These are phyloP conservation scores for Progne subis DNA, from an alignment of 2,113 vertebrate species.

Conservation along the genomic window DNA sequence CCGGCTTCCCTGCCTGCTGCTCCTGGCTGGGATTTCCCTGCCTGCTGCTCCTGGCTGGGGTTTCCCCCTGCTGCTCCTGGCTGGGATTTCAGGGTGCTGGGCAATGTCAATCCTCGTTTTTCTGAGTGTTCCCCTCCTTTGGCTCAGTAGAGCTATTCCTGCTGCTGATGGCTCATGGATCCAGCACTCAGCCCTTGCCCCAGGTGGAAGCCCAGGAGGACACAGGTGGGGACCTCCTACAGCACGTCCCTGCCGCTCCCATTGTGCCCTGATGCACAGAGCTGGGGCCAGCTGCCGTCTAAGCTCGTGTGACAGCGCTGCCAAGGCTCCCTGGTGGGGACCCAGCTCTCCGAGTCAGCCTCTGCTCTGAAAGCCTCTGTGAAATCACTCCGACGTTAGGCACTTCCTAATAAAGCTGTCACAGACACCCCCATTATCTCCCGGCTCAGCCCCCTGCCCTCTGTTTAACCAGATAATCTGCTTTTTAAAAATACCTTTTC, in stretches of 20 bases:
- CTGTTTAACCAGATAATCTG: constrained; percentile 74
- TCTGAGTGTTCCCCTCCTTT: too few relatives aligned
- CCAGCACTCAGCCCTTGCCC: accelerated
- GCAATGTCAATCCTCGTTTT: not conserved
- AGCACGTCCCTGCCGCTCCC: not conserved
- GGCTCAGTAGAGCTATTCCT: not conserved
- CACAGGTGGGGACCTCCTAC: not conserved
- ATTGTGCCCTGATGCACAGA: not conserved
- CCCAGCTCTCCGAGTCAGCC: not conserved
- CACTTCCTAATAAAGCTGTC: constrained; percentile 72
- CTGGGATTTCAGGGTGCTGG: too few relatives aligned
- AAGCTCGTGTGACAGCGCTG: not conserved
- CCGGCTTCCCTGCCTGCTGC: too few relatives aligned
- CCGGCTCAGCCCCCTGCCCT: constrained; percentile 61
- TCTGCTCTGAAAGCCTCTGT: not conserved
- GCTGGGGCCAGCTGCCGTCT: not conserved
- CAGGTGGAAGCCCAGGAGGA: not conserved
- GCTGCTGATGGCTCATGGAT: accelerated
- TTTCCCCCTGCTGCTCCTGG: too few relatives aligned
- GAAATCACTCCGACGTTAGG: constrained; percentile 58
- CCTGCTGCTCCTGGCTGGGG: too few relatives aligned
- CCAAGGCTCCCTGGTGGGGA: not conserved
- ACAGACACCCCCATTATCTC: constrained; percentile 59
- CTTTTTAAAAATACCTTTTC: constrained; percentile 68
- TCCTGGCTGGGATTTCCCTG: too few relatives aligned